These are phyloP conservation scores for Matsumyia berberina DNA, from an alignment of 2,888 invertebrate genomes.

Conservation along the genomic window DNA sequence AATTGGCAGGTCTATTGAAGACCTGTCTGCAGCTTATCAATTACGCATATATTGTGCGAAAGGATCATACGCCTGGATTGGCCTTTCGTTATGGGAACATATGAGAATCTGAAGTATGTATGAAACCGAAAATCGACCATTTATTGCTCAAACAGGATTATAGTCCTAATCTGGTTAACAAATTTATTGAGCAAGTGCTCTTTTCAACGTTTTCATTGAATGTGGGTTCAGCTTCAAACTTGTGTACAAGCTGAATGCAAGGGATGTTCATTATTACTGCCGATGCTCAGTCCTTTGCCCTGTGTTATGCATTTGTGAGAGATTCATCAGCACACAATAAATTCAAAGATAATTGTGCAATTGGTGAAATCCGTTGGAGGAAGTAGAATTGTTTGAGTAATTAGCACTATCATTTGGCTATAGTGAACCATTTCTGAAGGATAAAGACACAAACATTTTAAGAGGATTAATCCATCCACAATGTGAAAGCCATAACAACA, in stretches of 20 bases:
- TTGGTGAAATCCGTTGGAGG: neutral
- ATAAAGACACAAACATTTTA: constrained; percentile 21
- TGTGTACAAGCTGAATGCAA: constrained; percentile 10
- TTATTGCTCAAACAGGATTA: constrained; percentile 74
- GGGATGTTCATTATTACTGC: constrained; percentile 31
- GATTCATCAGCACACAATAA: neutral
- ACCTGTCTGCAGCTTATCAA: constrained; percentile 70
- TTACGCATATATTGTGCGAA: constrained; percentile 71
- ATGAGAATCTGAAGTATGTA: constrained; percentile 46
- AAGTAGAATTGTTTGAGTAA: neutral
- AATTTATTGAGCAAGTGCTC: constrained; percentile 74
- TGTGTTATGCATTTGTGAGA: constrained; percentile 33
- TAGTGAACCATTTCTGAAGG: constrained; percentile 14
- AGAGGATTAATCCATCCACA: constrained; percentile 27
- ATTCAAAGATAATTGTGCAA: neutral
- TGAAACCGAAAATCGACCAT: constrained; percentile 72
- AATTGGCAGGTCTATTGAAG: constrained; percentile 69
- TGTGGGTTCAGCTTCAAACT: constrained; percentile 7
- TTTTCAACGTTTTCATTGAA: constrained; percentile 44
- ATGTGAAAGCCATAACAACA: neutral
- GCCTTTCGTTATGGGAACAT: constrained; percentile 72
- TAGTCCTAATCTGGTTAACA: constrained; percentile 74
- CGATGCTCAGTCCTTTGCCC: constrained; percentile 42
- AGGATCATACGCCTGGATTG: constrained; percentile 68
- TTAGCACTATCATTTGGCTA: constrained; percentile 1